These are phyloP conservation scores for Amphipyra tragopoginis DNA, from an alignment of 2,888 invertebrate species.

Conservation along the genomic window DNA sequence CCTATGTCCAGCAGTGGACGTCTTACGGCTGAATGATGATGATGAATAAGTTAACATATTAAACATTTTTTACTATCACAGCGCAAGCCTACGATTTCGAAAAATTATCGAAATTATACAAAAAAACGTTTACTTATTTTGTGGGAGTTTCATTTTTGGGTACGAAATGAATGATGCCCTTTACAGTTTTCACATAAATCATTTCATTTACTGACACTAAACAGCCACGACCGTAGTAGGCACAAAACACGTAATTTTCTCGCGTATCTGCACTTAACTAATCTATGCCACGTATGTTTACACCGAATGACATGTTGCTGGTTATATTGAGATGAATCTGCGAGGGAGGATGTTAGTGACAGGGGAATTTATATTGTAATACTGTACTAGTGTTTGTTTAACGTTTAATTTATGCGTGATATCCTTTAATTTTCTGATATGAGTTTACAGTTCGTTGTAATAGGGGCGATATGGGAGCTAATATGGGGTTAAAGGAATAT, in stretches of 20 bases:
- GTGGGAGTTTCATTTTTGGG: too few species aligned
- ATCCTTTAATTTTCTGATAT: constrained; percentile 37
- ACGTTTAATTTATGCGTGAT: constrained; percentile 35
- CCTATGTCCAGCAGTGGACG: too few species aligned
- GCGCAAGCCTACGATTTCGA: too few species aligned
- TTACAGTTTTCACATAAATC: too few species aligned
- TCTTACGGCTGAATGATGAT: too few species aligned
- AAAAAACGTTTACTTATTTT: too few species aligned
- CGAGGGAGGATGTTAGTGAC: constrained; percentile 55
- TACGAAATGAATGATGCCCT: too few species aligned
- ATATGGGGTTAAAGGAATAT: too few species aligned
- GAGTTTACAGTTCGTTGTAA: not conserved
- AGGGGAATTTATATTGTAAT: constrained; percentile 40
- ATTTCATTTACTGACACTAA: not conserved
- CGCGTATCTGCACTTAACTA: constrained; percentile 27
- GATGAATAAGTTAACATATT: too few species aligned
- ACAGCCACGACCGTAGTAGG: constrained; percentile 12
- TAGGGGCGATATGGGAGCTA: too few species aligned
- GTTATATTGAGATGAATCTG: constrained; percentile 76
- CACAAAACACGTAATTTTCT: constrained; percentile 22
- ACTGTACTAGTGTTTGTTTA: constrained; percentile 27
- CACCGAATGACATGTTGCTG: constrained; percentile 59
- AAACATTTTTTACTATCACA: too few species aligned
- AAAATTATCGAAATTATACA: too few species aligned
- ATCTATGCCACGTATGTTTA: constrained; percentile 67